phyloP scores from a whole-genome alignment of 2,113 vertebrate species.

The Narcine bancroftii region DNA sequence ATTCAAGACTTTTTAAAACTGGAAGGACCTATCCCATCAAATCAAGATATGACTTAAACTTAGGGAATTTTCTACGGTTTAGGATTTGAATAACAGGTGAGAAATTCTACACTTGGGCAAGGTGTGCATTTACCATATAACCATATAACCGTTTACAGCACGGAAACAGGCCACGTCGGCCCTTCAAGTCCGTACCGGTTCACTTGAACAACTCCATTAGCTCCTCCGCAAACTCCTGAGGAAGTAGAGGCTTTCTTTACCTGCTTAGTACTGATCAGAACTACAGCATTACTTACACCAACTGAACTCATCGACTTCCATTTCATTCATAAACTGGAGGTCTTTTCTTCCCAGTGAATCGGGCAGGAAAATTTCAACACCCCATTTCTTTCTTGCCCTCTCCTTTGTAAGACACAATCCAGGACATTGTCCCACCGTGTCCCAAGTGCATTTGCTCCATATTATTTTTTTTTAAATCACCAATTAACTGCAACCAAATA shows the following conservation, averaged over 20 bases:
- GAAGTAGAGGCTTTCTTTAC: too few relatives aligned
- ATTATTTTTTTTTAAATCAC: background rate
- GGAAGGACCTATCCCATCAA: background rate
- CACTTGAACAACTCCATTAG: too few relatives aligned
- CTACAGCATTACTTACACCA: background rate
- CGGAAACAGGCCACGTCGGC: too few relatives aligned
- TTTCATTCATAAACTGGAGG: background rate
- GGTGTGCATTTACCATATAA: background rate
- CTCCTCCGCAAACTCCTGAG: too few relatives aligned
- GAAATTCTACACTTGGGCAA: background rate
- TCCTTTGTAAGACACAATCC: background rate
- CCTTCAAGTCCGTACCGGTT: too few relatives aligned
- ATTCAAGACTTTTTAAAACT: constrained; percentile 5
- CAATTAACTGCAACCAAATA: background rate
- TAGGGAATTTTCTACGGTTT: background rate
- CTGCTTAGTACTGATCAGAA: background rate
- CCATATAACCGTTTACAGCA: too few relatives aligned
- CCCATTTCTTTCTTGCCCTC: background rate
- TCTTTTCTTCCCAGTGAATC: background rate
- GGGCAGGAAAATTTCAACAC: background rate
- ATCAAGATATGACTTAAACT: constrained; percentile 11
- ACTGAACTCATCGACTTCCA: background rate
- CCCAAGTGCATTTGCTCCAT: background rate
- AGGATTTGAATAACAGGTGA: background rate
- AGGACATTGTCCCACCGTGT: background rate